A percentile compares a stretch with the other conserved stretches of the same genome.
Evolutionary conservation across 2,797 vertebrate species (phyloP).

Genomic region (Pangasius sanitwongsei): DNA sequence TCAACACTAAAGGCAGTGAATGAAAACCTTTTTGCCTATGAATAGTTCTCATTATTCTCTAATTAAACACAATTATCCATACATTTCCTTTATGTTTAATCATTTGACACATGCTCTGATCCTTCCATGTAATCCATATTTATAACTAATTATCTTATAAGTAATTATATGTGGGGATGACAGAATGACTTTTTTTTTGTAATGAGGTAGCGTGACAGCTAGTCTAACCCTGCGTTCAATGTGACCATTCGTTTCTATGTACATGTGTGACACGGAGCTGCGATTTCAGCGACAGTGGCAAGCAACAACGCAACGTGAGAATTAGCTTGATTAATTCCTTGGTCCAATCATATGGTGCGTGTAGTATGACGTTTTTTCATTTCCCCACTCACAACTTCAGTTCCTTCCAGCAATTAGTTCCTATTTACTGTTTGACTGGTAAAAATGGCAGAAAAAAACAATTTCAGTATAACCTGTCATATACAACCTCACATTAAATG

Average conservation of each 20-base stretch:
- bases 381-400: background rate
- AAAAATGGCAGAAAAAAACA: background rate
- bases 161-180: conserved; percentile 11
- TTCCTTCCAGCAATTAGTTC: background rate
- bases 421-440: background rate
- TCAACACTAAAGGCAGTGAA: background rate
- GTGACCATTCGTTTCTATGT: background rate
- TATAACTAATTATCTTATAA: background rate
- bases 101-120: conserved; percentile 3
- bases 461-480: background rate
- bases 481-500: background rate
- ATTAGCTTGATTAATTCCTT: background rate
- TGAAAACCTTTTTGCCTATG: background rate
- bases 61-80: background rate
- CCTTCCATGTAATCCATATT: background rate
- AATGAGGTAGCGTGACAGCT: background rate
- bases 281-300: background rate
- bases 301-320: background rate
- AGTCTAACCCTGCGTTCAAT: background rate
- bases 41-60: background rate
- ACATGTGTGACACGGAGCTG: background rate
- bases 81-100: background rate
- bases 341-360: background rate
- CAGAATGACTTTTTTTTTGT: background rate
- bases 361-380: background rate